phyloP scores from a whole-genome alignment of 1,140 invertebrate species.

The Hermatobates lingyangjiaoensis region DNA sequence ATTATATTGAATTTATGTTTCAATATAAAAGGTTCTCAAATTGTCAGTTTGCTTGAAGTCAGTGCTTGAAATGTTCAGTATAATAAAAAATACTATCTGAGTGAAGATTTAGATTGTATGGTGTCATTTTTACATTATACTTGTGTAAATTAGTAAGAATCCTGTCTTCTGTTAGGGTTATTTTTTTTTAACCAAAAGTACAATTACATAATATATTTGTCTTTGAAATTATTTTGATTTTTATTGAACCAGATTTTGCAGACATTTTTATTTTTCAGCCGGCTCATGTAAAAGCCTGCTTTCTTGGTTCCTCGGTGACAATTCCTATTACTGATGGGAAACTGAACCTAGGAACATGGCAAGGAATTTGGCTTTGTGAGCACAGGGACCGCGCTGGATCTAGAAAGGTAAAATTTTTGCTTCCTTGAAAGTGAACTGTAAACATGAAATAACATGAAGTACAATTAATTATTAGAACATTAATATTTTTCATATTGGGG shows the following conservation, averaged over 20 bases:
- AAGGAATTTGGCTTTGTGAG: slow-evolving; percentile 94
- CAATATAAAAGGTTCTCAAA: no score
- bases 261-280: slow-evolving; percentile 43
- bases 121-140: no score
- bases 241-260: background rate
- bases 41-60: no score
- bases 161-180: no score
- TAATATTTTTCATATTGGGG: background rate
- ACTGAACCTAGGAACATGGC: slow-evolving; percentile 87
- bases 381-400: slow-evolving; percentile 88
- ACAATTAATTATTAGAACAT: background rate
- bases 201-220: no score
- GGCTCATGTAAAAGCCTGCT: slow-evolving; percentile 90
- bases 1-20: no score
- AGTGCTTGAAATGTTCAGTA: no score
- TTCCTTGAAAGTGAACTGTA: no score
- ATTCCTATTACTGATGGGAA: slow-evolving; percentile 91
- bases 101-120: no score
- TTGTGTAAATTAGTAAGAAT: no score
- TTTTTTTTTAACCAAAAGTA: no score
- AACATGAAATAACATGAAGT: background rate
- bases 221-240: slow-evolving; percentile 7
- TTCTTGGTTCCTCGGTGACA: slow-evolving; percentile 83
- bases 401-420: slow-evolving; percentile 42
- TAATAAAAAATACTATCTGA: no score